Evolutionary conservation across 2,113 vertebrate genomes (phyloP).

Genomic region (Mobula birostris): DNA sequence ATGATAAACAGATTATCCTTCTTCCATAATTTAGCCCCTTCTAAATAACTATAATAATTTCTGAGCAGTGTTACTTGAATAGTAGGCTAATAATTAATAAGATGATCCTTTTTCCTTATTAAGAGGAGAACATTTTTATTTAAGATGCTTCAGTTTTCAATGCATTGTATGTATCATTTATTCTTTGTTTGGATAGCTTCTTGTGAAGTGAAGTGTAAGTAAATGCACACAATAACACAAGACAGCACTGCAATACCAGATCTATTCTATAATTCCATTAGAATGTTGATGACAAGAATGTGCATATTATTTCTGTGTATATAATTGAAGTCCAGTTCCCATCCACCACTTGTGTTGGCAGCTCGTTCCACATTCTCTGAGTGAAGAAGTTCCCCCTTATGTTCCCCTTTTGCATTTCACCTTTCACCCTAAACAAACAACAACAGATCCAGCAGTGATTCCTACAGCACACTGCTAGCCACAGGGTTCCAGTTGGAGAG

Average conservation of each 20-base stretch:
- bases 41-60: constrained; percentile 17
- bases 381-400: no score
- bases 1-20: constrained; percentile 4
- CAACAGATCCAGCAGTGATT: no score
- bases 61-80: not conserved
- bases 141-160: not conserved
- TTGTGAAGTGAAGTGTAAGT: not conserved
- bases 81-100: not conserved
- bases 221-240: not conserved
- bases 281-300: not conserved
- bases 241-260: not conserved
- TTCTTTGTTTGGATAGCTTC: not conserved
- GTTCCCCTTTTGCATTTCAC: no score
- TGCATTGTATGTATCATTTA: not conserved
- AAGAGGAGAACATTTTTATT: not conserved
- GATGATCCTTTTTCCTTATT: not conserved
- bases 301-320: not conserved
- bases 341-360: no score
- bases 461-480: no score
- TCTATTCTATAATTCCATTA: not conserved
- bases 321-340: not conserved
- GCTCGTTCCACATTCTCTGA: no score
- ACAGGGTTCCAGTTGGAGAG: no score
- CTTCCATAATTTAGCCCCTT: constrained; percentile 13
- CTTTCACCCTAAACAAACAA: no score